Conservation (phyloP, 1,140 invertebrate genomes). For the Bombus waltoni region DNA sequence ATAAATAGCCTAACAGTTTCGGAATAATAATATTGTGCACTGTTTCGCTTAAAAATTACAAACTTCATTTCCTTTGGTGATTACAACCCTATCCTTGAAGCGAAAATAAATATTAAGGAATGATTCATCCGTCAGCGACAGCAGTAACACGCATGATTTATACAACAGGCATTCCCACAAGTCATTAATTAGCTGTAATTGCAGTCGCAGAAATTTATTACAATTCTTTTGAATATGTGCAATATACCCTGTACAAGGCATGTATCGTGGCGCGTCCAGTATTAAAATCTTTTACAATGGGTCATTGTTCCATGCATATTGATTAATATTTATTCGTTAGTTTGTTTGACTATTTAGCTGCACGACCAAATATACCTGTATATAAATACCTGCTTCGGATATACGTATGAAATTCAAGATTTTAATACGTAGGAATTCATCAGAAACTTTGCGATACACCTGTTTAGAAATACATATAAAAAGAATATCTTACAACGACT, state of each 20-base stretch:
- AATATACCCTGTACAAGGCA: not conserved
- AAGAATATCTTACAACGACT: too few relatives aligned
- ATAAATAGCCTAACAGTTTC: too few relatives aligned
- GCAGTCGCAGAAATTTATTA: constrained; percentile 23
- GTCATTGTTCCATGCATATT: not conserved
- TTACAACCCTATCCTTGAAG: not conserved
- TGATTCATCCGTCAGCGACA: constrained; percentile 24
- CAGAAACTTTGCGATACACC: too few relatives aligned
- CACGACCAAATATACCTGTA: too few relatives aligned
- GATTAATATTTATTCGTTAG: not conserved
- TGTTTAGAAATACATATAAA: too few relatives aligned
- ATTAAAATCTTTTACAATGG: not conserved
- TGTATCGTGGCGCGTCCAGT: not conserved
- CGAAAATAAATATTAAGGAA: constrained; percentile 9
- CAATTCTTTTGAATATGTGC: constrained; percentile 20
- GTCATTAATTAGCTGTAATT: constrained; percentile 28
- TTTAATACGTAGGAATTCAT: not conserved
- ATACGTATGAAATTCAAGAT: too few relatives aligned
- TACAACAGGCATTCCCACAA: constrained; percentile 18
- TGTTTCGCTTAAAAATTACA: not conserved
- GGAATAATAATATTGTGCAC: too few relatives aligned
- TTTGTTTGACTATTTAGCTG: not conserved
- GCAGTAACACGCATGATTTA: constrained; percentile 32
- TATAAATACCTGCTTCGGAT: too few relatives aligned
- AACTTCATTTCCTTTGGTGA: constrained; percentile 3